A percentile compares a stretch with the other conserved stretches of the same genome.
Conservation (phyloP, 2,113 vertebrate species). For the Caloenas nicobarica region DNA sequence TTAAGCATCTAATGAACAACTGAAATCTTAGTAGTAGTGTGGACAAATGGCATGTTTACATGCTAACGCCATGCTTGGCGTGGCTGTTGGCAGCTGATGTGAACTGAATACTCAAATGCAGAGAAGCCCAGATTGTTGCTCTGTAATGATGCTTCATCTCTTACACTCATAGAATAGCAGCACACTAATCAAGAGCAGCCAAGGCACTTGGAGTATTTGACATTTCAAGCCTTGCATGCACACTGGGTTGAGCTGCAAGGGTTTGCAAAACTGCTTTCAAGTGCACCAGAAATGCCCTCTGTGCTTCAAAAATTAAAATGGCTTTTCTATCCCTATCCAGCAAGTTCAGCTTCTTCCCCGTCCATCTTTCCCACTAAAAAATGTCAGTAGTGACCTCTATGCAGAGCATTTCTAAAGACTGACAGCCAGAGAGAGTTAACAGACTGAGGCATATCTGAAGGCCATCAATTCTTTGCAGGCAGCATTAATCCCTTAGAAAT, state of each 20-base stretch:
- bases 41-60: background rate
- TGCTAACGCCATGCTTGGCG: background rate
- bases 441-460: conserved; percentile 16
- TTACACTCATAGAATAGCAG: too few species aligned
- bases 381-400: background rate
- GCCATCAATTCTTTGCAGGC: conserved; percentile 42
- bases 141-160: too few species aligned
- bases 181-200: too few species aligned
- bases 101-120: background rate
- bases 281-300: too few species aligned
- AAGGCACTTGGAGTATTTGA: too few species aligned
- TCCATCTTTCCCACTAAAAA: conserved; percentile 6
- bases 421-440: conserved; percentile 45
- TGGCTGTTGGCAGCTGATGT: background rate
- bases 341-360: background rate
- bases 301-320: too few species aligned
- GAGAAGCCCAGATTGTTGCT: too few species aligned
- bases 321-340: background rate
- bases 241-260: too few species aligned
- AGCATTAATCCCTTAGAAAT: conserved; percentile 57
- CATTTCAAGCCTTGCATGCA: too few species aligned
- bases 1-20: background rate
- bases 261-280: too few species aligned
- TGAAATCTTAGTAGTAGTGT: background rate
- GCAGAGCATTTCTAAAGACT: conserved; percentile 31